Conservation (phyloP, 2,888 invertebrate species). For the Rhabditoides inermis region DNA sequence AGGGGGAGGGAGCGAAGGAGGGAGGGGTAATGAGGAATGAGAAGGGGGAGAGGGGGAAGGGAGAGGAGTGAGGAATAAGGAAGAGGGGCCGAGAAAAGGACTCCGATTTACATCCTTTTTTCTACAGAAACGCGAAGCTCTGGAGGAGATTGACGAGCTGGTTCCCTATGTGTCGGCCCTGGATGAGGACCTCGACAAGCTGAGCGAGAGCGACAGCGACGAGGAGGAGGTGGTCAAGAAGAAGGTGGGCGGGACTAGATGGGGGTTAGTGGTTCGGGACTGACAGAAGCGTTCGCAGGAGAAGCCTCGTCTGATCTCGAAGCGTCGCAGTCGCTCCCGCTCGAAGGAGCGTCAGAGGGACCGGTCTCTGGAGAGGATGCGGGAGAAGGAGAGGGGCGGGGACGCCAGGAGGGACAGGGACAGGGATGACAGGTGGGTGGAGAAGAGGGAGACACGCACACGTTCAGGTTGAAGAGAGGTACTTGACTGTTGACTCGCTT, state of each 20-base stretch:
- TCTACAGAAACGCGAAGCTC: slow-evolving; percentile 44
- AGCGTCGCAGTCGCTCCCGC: slow-evolving; percentile 15
- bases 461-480: too few species aligned
- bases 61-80: too few species aligned
- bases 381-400: too few species aligned
- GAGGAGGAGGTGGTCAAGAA: slow-evolving; percentile 20
- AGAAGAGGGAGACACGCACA: too few species aligned
- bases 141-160: slow-evolving; percentile 89
- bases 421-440: too few species aligned
- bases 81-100: too few species aligned
- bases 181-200: slow-evolving; percentile 66
- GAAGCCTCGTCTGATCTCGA: slow-evolving; percentile 21
- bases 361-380: background rate
- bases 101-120: background rate
- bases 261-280: background rate
- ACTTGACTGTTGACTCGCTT: too few species aligned
- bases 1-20: slow-evolving; percentile 3
- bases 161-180: slow-evolving; percentile 81
- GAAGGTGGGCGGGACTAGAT: slow-evolving; percentile 15
- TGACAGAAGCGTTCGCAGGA: slow-evolving; percentile 8
- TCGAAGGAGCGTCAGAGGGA: slow-evolving; percentile 18
- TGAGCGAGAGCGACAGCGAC: slow-evolving; percentile 31
- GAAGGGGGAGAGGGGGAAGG: background rate
- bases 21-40: background rate
- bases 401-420: too few species aligned